Conservation (phyloP, 1,140 invertebrate species). For the Bombus soroeensis region DNA sequence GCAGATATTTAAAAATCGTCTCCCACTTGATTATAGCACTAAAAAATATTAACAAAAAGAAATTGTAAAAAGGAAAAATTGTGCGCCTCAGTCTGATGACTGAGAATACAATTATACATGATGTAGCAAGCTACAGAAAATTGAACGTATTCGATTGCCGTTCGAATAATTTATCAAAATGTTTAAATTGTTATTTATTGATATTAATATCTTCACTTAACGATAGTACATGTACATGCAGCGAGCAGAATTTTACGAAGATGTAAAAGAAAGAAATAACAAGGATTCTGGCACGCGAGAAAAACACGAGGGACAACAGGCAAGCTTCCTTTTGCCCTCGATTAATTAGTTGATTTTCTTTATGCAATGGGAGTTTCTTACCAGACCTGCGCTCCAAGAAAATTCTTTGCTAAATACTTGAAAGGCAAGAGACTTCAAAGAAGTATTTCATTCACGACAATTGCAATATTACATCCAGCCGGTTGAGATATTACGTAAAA, state of each 20-base stretch:
- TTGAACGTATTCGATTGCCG: not conserved
- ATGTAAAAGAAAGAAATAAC: not conserved
- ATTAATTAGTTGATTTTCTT: slow-evolving; percentile 31
- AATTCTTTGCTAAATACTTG: slow-evolving; percentile 30
- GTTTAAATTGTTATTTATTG: not conserved
- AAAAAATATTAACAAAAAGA: no score
- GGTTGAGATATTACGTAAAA: slow-evolving; percentile 18
- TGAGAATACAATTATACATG: not conserved
- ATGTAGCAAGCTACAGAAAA: no score
- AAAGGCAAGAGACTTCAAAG: slow-evolving; percentile 35
- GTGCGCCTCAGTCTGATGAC: not conserved
- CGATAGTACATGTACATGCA: no score
- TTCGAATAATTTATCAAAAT: not conserved
- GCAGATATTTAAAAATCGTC: no score
- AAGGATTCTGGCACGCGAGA: not conserved
- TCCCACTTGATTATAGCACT: no score
- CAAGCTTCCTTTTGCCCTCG: not conserved
- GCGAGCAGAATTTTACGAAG: not conserved
- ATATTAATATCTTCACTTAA: no score
- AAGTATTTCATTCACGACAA: slow-evolving; percentile 28
- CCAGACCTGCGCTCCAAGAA: not conserved
- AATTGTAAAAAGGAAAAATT: not conserved
- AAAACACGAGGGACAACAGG: not conserved
- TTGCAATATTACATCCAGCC: slow-evolving; percentile 25
- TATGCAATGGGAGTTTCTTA: not conserved